phyloP scores from a whole-genome alignment of 2,113 vertebrate genomes.

The Carassius carassius region DNA sequence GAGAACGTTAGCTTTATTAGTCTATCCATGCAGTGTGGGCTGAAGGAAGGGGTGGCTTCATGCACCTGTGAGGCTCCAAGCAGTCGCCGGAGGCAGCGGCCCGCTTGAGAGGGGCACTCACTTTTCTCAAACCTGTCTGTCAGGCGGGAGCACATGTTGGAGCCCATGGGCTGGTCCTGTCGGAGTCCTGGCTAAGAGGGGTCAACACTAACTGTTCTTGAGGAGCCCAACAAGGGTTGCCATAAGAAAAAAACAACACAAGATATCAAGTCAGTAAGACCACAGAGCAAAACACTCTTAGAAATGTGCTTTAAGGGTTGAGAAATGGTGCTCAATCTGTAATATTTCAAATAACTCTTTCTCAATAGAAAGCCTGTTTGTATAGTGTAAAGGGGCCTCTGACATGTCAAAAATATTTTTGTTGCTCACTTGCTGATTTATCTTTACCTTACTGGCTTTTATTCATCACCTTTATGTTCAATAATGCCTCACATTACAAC shows the following conservation, averaged over 20 bases:
- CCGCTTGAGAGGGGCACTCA: slow-evolving; percentile 73
- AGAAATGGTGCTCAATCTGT: background rate
- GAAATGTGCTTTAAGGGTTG: slow-evolving; percentile 12
- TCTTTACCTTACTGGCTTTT: too few relatives aligned
- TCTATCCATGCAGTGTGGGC: slow-evolving; percentile 36
- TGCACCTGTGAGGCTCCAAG: slow-evolving; percentile 50
- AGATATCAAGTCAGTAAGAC: slow-evolving; percentile 57
- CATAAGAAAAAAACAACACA: slow-evolving; percentile 66
- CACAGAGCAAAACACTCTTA: slow-evolving; percentile 38
- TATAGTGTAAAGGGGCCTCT: background rate
- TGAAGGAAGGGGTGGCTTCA: slow-evolving; percentile 32
- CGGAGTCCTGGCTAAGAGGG: slow-evolving; percentile 78
- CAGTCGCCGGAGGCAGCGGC: slow-evolving; percentile 55
- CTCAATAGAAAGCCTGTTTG: background rate
- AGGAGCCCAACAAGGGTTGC: slow-evolving; percentile 50
- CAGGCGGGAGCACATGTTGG: slow-evolving; percentile 74
- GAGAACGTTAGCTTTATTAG: background rate
- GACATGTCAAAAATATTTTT: background rate
- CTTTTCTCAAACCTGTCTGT: slow-evolving; percentile 82
- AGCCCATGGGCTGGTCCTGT: slow-evolving; percentile 71
- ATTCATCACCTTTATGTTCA: too few relatives aligned
- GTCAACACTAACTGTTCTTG: slow-evolving; percentile 84
- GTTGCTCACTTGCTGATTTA: too few relatives aligned
- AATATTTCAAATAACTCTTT: background rate
- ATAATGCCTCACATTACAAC: too few relatives aligned